Conservation (phyloP, 2,797 vertebrate genomes). For the Loriculus beryllinus region DNA sequence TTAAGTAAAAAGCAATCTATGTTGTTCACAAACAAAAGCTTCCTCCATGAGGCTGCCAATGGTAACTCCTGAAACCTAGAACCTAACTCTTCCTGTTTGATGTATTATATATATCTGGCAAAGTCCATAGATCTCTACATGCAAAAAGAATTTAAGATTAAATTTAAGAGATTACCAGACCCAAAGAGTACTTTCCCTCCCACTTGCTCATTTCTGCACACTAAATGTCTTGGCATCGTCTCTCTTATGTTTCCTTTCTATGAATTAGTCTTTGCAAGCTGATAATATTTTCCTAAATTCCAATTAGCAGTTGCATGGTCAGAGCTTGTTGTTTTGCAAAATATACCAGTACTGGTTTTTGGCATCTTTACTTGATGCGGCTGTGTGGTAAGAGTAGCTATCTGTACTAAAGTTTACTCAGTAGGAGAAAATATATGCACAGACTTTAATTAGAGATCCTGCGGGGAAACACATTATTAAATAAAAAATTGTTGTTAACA, state of each 20-base stretch:
- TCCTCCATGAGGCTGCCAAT: background rate
- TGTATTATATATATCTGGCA: background rate
- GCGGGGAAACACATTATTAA: background rate
- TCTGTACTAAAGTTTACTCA: background rate
- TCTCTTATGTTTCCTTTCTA: background rate
- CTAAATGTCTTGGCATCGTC: fast-evolving
- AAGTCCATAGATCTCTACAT: background rate
- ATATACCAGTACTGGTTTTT: fast-evolving
- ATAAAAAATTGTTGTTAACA: background rate
- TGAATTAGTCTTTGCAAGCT: background rate
- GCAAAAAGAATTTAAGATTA: background rate
- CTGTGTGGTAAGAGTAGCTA: background rate
- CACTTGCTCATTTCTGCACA: background rate
- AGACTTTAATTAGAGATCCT: background rate
- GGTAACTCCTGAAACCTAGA: background rate
- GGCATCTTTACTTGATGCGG: background rate
- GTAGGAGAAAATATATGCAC: background rate
- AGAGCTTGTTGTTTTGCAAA: background rate
- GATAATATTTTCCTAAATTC: background rate
- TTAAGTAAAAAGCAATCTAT: background rate
- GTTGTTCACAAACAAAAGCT: background rate
- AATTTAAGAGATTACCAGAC: background rate
- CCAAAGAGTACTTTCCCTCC: background rate
- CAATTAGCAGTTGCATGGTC: background rate
- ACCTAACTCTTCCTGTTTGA: background rate